Percentiles rank a stretch among this genome's conserved stretches.
These are phyloP conservation scores for Aspidiotus destructor DNA, from an alignment of 2,888 invertebrate species.

Conservation along the genomic window DNA sequence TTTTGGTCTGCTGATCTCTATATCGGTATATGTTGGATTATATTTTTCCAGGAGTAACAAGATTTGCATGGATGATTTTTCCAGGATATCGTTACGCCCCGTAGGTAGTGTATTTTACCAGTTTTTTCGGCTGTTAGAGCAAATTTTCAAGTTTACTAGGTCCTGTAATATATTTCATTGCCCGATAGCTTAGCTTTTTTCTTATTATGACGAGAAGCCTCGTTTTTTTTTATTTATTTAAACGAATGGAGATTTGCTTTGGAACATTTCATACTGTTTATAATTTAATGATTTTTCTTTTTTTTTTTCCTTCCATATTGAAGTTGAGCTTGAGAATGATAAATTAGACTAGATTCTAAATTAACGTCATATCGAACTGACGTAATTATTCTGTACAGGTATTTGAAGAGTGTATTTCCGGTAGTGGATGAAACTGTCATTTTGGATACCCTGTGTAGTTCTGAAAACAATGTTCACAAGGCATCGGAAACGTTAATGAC, in stretches of 20 bases:
- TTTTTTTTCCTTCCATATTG: constrained; percentile 6
- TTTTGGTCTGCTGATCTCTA: background rate
- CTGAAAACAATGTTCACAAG: constrained; percentile 83
- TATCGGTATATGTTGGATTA: too few species aligned
- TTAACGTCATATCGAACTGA: too few species aligned
- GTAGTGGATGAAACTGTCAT: constrained; percentile 81
- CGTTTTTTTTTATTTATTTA: too few species aligned
- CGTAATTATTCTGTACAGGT: constrained; percentile 48
- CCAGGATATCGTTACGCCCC: constrained; percentile 22
- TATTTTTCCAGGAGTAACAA: constrained; percentile 31
- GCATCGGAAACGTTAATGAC: constrained; percentile 69
- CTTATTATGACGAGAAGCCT: background rate
- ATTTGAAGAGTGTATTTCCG: constrained; percentile 82
- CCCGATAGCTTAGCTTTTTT: background rate
- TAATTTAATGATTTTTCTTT: background rate
- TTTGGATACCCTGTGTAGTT: constrained; percentile 69
- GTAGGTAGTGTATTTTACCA: constrained; percentile 24
- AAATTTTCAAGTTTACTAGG: constrained; percentile 14
- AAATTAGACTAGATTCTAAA: too few species aligned
- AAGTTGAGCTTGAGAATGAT: background rate
- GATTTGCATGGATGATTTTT: constrained; percentile 32
- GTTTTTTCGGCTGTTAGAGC: background rate
- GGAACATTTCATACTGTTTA: too few species aligned
- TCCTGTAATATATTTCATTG: background rate
- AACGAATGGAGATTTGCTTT: too few species aligned